Base-by-base conservation (phyloP, 2,888 invertebrate species). In the Rhamnusium bicolor region DNA sequence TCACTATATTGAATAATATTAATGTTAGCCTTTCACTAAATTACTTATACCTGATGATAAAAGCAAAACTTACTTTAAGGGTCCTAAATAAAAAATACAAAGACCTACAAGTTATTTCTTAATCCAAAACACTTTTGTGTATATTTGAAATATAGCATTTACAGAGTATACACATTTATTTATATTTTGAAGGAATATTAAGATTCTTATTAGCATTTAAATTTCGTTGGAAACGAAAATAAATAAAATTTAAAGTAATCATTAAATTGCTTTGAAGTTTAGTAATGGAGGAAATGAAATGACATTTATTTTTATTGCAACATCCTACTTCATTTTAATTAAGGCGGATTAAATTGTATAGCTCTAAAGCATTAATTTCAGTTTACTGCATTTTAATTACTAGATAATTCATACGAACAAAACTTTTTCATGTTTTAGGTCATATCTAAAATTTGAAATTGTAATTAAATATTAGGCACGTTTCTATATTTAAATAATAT, bases 261-360 rank as follows among this genome's bases (percentile, higher is more conserved):
- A 24, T 67, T 67, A 56, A 49, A 24, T 51, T 49, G 14, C 65
- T 65, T 65, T 65, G 53, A 65, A 54, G 65, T 53, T 53, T n/a
- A 12, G 65, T 65, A 65, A 65, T 65, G 65, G 18, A 65, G 65
- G 65, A 65, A 65, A 40, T 53, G 65, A 29, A 65, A n/a, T 40
- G 65, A 65, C 54, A 65, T 65, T 65, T 65, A 65, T 51, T 53
- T 65, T 53, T 65, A 53, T 19, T 65, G 65, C 65, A 16, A 51
- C 32, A 65, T 65, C 54, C 54, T 65, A 65, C 65, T 65, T 53
- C 53, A 24, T 53, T 53, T 65, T 65, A 53, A 65, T 53, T 65
- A 53, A 65, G 21, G 10, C 29, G 29, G 53, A 65, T 65, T 32
- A 65, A 65, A 18, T 7, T 29, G 8, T 32, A 16, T 16, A 63